Percentiles rank a stretch among this genome's conserved stretches.
These are phyloP conservation scores for Diarsia rubi DNA, from an alignment of 2,888 invertebrate species.

Conservation along the genomic window DNA sequence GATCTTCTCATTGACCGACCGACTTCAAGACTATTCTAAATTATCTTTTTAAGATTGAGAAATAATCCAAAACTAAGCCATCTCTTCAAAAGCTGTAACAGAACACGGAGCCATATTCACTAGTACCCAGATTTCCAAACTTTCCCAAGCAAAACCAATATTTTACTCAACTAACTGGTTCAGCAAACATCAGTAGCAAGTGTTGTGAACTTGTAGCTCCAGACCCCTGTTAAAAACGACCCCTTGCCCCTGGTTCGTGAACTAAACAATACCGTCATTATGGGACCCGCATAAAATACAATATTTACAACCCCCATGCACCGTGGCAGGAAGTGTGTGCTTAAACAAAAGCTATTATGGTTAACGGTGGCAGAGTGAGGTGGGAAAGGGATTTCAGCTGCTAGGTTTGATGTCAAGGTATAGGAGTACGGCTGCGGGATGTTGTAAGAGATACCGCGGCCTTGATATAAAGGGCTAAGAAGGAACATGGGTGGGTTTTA, in stretches of 20 bases:
- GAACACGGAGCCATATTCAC: background rate
- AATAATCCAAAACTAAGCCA: background rate
- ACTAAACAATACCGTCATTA: slow-evolving; percentile 72
- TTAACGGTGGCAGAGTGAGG: slow-evolving; percentile 37
- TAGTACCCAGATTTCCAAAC: slow-evolving; percentile 3
- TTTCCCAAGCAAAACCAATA: slow-evolving; percentile 5
- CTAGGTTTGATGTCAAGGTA: background rate
- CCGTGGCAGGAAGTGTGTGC: slow-evolving; percentile 59
- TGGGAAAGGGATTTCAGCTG: slow-evolving; percentile 34
- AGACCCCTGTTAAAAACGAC: slow-evolving; percentile 25
- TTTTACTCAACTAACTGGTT: slow-evolving; percentile 40
- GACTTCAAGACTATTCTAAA: background rate
- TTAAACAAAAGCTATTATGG: slow-evolving; percentile 58
- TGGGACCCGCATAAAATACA: slow-evolving; percentile 79
- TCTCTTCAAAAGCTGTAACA: background rate
- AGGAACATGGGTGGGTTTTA: too few relatives aligned
- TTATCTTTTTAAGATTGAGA: background rate
- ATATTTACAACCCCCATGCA: slow-evolving; percentile 67
- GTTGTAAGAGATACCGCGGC: too few relatives aligned
- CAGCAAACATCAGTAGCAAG: slow-evolving; percentile 40
- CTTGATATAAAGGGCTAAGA: too few relatives aligned
- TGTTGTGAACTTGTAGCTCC: slow-evolving; percentile 42
- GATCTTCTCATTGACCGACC: too few relatives aligned
- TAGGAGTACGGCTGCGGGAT: too few relatives aligned
- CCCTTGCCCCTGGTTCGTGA: slow-evolving; percentile 46